Percentiles rank a stretch among this genome's conserved stretches.
These are phyloP conservation scores for Zaprionus kolodkinae DNA, from an alignment of 1,140 invertebrate genomes.

Conservation along the genomic window DNA sequence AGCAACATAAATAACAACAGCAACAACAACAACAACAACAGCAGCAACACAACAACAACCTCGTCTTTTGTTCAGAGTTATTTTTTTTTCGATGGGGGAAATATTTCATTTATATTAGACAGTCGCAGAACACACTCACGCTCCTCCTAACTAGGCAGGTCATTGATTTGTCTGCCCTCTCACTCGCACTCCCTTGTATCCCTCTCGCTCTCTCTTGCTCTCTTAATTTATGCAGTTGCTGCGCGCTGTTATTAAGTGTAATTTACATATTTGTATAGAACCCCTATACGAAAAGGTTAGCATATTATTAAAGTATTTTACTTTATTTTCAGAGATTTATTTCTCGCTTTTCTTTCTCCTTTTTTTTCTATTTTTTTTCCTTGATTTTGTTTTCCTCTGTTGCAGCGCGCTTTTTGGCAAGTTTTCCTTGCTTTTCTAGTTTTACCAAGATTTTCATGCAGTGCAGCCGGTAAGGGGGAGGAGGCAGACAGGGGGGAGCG, in stretches of 20 bases:
- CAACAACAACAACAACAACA: slow-evolving; percentile 36
- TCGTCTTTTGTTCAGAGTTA: slow-evolving; percentile 18
- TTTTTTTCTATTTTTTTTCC: slow-evolving; percentile 31
- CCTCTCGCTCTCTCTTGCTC: not conserved
- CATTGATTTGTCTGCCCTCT: slow-evolving; percentile 59
- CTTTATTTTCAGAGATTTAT: slow-evolving; percentile 21
- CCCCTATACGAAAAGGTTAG: slow-evolving; percentile 19
- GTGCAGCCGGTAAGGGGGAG: no score
- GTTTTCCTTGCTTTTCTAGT: slow-evolving; percentile 12
- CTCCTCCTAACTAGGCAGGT: slow-evolving; percentile 41
- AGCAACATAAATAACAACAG: slow-evolving; percentile 59
- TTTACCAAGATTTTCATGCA: slow-evolving; percentile 61
- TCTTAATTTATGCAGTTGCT: slow-evolving; percentile 66
- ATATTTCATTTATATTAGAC: slow-evolving; percentile 84
- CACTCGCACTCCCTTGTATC: not conserved
- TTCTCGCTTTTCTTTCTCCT: slow-evolving; percentile 20
- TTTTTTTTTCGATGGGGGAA: slow-evolving; percentile 26
- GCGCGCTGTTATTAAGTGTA: slow-evolving; percentile 56
- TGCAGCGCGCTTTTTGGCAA: not conserved
- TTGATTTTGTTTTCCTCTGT: slow-evolving; percentile 8
- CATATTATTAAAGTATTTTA: not conserved
- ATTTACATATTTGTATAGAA: slow-evolving; percentile 71
- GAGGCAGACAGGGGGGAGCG: no score
- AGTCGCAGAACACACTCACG: slow-evolving; percentile 63
- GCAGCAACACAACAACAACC: slow-evolving; percentile 35